These are phyloP conservation scores for Pipistrellus pipistrellus DNA, from an alignment of 2,797 vertebrate genomes.

Conservation along the genomic window DNA sequence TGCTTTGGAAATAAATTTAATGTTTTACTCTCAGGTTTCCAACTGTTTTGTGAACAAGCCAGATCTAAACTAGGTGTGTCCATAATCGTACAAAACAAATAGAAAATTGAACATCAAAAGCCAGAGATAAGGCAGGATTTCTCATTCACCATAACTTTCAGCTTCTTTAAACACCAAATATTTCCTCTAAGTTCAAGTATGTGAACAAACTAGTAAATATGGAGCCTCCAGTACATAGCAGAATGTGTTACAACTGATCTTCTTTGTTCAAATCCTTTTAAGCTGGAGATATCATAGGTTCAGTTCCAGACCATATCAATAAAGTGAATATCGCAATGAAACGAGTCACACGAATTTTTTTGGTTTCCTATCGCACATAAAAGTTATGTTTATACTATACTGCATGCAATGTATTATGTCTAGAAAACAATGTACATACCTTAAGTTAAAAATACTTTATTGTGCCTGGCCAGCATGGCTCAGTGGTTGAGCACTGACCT, in stretches of 20 bases:
- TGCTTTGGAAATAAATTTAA: slow-evolving; percentile 65
- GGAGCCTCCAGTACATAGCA: not conserved
- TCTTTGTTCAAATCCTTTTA: not conserved
- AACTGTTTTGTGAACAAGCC: slow-evolving; percentile 24
- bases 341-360: not conserved
- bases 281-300: not conserved
- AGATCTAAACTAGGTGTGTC: slow-evolving; percentile 11
- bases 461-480: not conserved
- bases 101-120: slow-evolving; percentile 48
- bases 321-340: not conserved
- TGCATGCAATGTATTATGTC: not conserved
- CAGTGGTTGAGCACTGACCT: no score
- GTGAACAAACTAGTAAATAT: slow-evolving; percentile 7
- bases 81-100: slow-evolving; percentile 50
- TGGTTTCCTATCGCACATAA: not conserved
- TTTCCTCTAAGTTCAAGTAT: slow-evolving; percentile 49
- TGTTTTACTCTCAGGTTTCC: slow-evolving; percentile 48
- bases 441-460: not conserved
- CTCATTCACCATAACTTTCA: not conserved
- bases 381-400: not conserved
- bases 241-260: not conserved
- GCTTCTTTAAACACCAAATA: not conserved
- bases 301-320: not conserved
- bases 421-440: not conserved
- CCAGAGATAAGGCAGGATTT: slow-evolving; percentile 23